Evolutionary conservation across 2,888 invertebrate species (phyloP).

Genomic region (Cremastinae sp.): DNA sequence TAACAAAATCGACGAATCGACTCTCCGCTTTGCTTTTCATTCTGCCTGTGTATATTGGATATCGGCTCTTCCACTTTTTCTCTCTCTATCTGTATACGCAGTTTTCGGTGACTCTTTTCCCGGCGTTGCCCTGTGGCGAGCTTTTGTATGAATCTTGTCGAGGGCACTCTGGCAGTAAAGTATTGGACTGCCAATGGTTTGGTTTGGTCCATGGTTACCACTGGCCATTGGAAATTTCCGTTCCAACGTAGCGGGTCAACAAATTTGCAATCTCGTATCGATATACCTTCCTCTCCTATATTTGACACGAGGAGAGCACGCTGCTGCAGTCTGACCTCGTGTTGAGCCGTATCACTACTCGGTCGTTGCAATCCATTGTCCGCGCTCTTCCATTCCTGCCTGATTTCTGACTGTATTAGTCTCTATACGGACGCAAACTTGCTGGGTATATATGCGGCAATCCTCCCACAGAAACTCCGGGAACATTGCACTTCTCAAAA

Average conservation of each 20-base stretch:
- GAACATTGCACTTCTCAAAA: too few species aligned
- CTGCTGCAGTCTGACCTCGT: constrained; percentile 45
- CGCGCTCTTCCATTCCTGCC: constrained; percentile 24
- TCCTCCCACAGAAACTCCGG: background rate
- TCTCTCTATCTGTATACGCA: constrained; percentile 9
- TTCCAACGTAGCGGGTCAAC: constrained; percentile 46
- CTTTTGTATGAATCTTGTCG: constrained; percentile 17
- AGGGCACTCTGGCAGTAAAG: constrained; percentile 31
- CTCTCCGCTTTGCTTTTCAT: constrained; percentile 15
- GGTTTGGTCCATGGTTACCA: constrained; percentile 16
- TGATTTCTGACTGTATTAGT: constrained; percentile 12
- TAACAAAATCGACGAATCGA: constrained; percentile 42
- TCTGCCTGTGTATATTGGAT: constrained; percentile 24
- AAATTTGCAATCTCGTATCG: constrained; percentile 48
- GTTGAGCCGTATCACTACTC: constrained; percentile 47
- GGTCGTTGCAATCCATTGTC: constrained; percentile 41
- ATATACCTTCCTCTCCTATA: constrained; percentile 36
- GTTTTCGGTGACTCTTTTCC: constrained; percentile 48
- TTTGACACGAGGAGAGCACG: constrained; percentile 36
- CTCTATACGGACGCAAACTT: background rate
- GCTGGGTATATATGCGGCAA: background rate
- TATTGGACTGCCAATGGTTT: constrained; percentile 41
- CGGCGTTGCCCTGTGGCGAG: constrained; percentile 34
- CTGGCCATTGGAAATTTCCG: constrained; percentile 43
- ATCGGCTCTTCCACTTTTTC: constrained; percentile 13